These are phyloP conservation scores for Lagorchestes hirsutus DNA, from an alignment of 2,797 vertebrate species.

Conservation along the genomic window DNA sequence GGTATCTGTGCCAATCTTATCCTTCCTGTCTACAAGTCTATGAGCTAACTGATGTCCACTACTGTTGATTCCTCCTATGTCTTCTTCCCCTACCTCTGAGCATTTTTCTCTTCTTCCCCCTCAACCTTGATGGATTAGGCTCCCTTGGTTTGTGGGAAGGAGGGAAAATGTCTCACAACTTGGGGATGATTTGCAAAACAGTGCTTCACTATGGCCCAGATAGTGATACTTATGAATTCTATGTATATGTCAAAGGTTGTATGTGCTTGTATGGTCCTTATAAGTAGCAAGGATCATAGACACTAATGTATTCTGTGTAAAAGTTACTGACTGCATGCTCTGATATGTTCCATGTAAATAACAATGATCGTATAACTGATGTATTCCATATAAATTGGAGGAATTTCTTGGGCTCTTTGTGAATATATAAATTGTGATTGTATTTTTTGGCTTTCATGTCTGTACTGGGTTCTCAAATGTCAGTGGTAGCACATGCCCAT, in stretches of 20 bases:
- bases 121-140: not conserved
- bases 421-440: not conserved
- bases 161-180: not conserved
- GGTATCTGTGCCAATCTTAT: not conserved
- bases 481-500: not conserved
- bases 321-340: not conserved
- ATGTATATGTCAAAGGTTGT: not conserved
- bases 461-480: not conserved
- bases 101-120: not conserved
- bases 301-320: not conserved
- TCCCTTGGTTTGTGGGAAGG: not conserved
- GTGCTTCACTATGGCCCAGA: not conserved
- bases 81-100: not conserved
- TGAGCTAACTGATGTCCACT: not conserved
- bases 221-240: not conserved
- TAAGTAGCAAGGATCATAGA: not conserved
- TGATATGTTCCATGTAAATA: not conserved
- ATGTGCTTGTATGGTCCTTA: not conserved
- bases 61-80: not conserved
- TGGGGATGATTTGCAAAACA: not conserved
- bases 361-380: not conserved
- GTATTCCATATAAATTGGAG: not conserved
- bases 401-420: not conserved
- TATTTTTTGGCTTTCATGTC: not conserved
- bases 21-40: not conserved